Percentiles rank a stretch among this genome's conserved stretches.
Evolutionary conservation across 2,113 vertebrate species (phyloP).

Genomic region (Phaethon lepturus): DNA sequence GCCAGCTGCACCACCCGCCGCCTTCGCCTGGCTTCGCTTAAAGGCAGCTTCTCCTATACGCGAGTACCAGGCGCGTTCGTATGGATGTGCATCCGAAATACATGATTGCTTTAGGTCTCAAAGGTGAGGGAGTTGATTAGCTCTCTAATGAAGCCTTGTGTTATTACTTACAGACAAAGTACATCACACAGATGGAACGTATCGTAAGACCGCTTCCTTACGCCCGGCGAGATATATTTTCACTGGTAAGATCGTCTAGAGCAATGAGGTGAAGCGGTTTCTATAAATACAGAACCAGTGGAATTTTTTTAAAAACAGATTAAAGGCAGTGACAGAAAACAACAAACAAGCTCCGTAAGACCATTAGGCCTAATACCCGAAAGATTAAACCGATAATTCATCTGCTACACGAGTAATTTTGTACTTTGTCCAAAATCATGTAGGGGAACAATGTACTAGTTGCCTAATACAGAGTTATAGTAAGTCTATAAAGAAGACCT

Average conservation of each 20-base stretch:
- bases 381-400: background rate
- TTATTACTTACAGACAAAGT: conserved; percentile 62
- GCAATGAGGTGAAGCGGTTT: background rate
- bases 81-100: conserved; percentile 69
- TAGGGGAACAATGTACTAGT: background rate
- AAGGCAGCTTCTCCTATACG: background rate
- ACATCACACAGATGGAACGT: conserved; percentile 25
- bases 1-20: background rate
- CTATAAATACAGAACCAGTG: background rate
- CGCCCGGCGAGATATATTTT: background rate
- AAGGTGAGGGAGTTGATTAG: conserved; percentile 64
- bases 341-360: background rate
- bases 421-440: background rate
- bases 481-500: background rate
- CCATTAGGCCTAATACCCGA: background rate
- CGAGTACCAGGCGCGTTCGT: conserved; percentile 11
- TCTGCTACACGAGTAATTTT: background rate
- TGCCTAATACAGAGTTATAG: background rate
- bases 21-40: background rate
- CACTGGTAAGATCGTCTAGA: background rate
- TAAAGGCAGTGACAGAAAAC: background rate
- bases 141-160: conserved; percentile 58
- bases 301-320: background rate
- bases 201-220: background rate
- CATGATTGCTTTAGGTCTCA: conserved; percentile 61